Conservation (phyloP, 64 coral and sea anemone species). For the Porites australiensis region DNA sequence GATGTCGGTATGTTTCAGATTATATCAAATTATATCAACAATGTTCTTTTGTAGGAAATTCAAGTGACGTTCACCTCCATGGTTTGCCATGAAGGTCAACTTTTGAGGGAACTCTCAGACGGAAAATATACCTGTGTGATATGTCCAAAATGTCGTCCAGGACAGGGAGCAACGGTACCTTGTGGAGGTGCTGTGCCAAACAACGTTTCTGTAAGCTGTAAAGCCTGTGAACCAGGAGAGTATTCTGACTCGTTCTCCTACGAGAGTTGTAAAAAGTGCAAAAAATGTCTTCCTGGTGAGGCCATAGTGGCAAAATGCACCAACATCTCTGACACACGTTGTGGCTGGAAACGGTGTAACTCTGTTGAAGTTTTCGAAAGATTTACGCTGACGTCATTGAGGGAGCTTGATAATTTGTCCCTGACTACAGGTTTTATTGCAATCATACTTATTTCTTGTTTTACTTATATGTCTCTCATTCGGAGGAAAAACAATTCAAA, state of each 20-base stretch:
- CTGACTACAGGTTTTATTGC: neutral
- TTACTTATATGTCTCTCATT: neutral
- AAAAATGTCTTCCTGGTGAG: neutral
- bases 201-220: neutral
- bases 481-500: neutral
- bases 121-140: neutral
- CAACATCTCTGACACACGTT: neutral
- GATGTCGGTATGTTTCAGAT: neutral
- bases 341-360: neutral
- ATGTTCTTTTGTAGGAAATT: neutral
- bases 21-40: neutral
- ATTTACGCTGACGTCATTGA: neutral
- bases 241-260: slow-evolving; percentile 24
- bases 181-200: neutral
- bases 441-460: neutral
- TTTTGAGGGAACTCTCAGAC: neutral
- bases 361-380: slow-evolving; percentile 5
- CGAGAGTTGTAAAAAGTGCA: neutral
- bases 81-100: neutral
- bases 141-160: neutral
- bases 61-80: neutral
- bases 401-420: neutral
- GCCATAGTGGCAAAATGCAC: neutral
- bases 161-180: neutral
- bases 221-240: neutral